Base-by-base conservation (phyloP, 1,140 invertebrate genomes). In the Bombus haemorrhoidalis region DNA sequence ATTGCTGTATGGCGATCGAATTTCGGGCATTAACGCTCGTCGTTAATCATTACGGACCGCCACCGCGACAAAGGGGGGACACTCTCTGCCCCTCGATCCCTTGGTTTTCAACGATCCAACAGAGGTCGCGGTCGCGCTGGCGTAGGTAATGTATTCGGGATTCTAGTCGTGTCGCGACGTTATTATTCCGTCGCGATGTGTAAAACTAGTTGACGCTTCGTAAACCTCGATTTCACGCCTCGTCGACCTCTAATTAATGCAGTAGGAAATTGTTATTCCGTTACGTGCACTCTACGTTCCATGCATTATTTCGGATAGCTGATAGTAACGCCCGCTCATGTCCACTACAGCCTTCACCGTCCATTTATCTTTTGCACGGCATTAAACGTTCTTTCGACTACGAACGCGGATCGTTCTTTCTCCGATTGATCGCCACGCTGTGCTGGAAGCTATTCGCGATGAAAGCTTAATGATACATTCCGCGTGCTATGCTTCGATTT, bases 211-310 rank as follows among this genome's bases (percentile, higher is more conserved):
- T 83, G 74, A 78, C 85, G 81, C 81, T 86, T 86, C 85, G 81
- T 83, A 81, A 89, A 77, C 79, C 82, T 88, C 90, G 84, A 91
- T 91, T 89, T 88, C 87, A 91, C 90, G 88, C 84, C 80, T 88
- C 86, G 85, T 86, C 88, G 88, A 86, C 89, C 84, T 81, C 86
- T 88, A 91, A 91, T 91, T 89, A 91, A 91, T 85, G 81, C 80
- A 87, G 71, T 85, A 85, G 83, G 75, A 91, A 86, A 88, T 88
- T 88, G 85, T 86, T 82, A 86, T 83, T 86, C 85, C 81, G 85
- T 86, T 85, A 81, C 84, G 79, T 85, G 84, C 84, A 66, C 84
- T 81, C 84, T 57, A 75, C 81, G 85, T 76, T 86, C 85, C 68
- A 86, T 86, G 85, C 85, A 86, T 86, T 86, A 83, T 85, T 85